Evolutionary conservation across 2,113 vertebrate genomes (phyloP), one percentile per base, ranked within the genome.

Genomic region (Phocoena phocoena): DNA sequence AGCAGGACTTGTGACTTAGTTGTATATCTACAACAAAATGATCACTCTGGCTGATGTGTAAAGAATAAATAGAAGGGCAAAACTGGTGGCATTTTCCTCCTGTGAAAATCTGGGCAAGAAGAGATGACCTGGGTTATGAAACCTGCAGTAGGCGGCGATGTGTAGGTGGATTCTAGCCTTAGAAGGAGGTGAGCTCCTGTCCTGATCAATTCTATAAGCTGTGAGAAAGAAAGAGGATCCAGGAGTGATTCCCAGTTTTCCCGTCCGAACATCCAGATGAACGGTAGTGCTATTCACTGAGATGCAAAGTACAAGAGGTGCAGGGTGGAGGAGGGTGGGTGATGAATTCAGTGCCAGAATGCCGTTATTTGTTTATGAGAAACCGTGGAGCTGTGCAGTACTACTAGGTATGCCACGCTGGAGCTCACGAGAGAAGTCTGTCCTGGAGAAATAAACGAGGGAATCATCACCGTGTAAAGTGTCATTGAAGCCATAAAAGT

Each of bases 301-400:
- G 26, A 68, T 68, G 13, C 38, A 74, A 67, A 63, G 44, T 41
- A 8, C 4, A 63, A 58, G 36, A 44, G 68, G 20, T 79, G 5
- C 23, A 62, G 38, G 11, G 2, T 36, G 26, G 17, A 70, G 11
- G 28, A 44, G 23, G 47, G 10, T 28, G 67, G 74, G 47, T 18
- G 33, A 47, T 68, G 13, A 47, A 41, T 23, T 71, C 26, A 60
- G 50, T 25, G 17, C 25, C 41, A 38, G 23, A 18, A 36, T 31
- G 44, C 13, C 2, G 12, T n/a, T n/a, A 25, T 33, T 41, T 77
- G 26, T 80, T 55, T 31, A 25, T 20, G 62, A 62, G 13, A 53
- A 18, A 5, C 1, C 17, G 3, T 3, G 3, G 21, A 6, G 26
- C 2, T 73, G 18, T 20, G 0, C 25, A 21, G 10, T 25, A 3